Percentiles rank a stretch among this genome's conserved stretches.
These are phyloP conservation scores for Danionella cerebrum DNA, from an alignment of 2,113 vertebrate genomes.

Conservation along the genomic window DNA sequence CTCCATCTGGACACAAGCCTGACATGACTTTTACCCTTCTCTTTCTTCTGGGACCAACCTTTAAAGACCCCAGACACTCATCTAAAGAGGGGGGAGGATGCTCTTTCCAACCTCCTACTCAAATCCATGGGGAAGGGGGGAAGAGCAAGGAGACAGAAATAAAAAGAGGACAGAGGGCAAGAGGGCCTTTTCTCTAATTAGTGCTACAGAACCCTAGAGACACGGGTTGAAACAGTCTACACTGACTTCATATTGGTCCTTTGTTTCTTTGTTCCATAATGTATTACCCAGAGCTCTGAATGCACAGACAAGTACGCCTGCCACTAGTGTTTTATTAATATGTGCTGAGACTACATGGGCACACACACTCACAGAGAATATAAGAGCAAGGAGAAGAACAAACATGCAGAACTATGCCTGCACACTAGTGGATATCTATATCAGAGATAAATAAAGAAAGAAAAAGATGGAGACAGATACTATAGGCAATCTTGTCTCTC, in stretches of 20 bases:
- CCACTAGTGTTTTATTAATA: slow-evolving; percentile 34
- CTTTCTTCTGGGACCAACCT: slow-evolving; percentile 47
- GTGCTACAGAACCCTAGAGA: slow-evolving; percentile 54
- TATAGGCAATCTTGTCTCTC: no score
- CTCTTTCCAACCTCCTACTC: slow-evolving; percentile 39
- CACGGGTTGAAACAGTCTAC: slow-evolving; percentile 47
- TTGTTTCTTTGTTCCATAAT: slow-evolving; percentile 44
- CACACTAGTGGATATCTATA: background rate
- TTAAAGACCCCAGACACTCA: slow-evolving; percentile 40
- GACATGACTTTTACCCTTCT: slow-evolving; percentile 53
- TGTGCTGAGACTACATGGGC: background rate
- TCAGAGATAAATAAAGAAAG: background rate
- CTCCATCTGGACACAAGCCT: slow-evolving; percentile 59
- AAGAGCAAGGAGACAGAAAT: slow-evolving; percentile 26
- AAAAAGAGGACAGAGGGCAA: slow-evolving; percentile 54
- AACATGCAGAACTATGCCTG: background rate
- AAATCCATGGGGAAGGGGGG: slow-evolving; percentile 30
- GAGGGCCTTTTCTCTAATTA: slow-evolving; percentile 62
- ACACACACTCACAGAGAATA: background rate
- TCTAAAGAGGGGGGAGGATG: slow-evolving; percentile 34
- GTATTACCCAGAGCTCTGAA: slow-evolving; percentile 34
- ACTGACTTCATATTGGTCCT: slow-evolving; percentile 49
- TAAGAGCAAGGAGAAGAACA: background rate
- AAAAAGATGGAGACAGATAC: no score
- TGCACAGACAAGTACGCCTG: slow-evolving; percentile 32